phyloP scores from a whole-genome alignment of 2,113 vertebrate species.

The Syrmaticus mikado region DNA sequence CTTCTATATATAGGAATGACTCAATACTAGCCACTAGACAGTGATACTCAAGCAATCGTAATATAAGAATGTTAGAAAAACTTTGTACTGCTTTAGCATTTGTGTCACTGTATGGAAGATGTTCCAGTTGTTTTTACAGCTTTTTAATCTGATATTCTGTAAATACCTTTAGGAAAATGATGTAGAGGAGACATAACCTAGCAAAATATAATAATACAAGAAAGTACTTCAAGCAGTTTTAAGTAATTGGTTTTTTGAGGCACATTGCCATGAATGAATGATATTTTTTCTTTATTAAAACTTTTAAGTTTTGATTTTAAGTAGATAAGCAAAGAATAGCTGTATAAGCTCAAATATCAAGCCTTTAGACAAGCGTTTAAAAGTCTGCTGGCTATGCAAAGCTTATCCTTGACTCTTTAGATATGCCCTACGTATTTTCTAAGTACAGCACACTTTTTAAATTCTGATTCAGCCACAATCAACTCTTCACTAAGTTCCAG shows the following conservation, averaged over 20 bases:
- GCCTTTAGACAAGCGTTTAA: background rate
- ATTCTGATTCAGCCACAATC: background rate
- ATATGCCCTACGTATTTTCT: background rate
- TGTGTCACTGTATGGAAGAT: background rate
- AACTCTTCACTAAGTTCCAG: background rate
- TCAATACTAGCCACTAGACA: background rate
- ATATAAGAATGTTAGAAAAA: background rate
- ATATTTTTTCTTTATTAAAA: background rate
- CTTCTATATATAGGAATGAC: background rate
- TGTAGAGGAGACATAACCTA: background rate
- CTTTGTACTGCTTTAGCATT: background rate
- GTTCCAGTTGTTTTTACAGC: conserved; percentile 16
- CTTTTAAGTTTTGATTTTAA: background rate
- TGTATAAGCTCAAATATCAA: background rate
- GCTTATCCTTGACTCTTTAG: background rate
- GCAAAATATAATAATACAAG: background rate
- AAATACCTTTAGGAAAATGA: background rate
- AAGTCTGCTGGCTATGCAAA: background rate
- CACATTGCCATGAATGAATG: background rate
- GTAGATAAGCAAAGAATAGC: background rate
- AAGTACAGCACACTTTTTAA: background rate
- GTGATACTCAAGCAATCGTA: background rate
- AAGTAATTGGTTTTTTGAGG: background rate
- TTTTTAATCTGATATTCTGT: conserved; percentile 1
- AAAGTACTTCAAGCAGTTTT: background rate